Evolutionary conservation across 2,797 vertebrate species (phyloP), one percentile per base, ranked within the genome.

Genomic region (Alectoris magna): DNA sequence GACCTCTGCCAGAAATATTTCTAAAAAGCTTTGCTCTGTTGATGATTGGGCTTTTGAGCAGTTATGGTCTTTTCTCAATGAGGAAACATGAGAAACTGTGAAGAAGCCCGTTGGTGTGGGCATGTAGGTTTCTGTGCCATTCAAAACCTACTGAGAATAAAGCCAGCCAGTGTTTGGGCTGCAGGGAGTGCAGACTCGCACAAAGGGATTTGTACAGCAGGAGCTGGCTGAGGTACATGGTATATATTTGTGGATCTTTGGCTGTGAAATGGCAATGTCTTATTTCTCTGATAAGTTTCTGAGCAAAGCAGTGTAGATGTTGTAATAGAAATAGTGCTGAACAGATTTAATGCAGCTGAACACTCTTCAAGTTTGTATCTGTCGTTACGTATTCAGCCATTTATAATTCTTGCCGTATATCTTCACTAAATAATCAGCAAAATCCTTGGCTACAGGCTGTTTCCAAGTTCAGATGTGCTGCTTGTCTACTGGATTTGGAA

Each of bases 311-410:
- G 8, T 22, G 21, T 73, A 58, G 29, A 44, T 62, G 34, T 31
- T 82, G 72, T 46, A 88, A 75, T 59, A 90, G 68, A 74, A 92
- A 66, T 31, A 58, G 27, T n/a, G n/a, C 84, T 88, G 58, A 84
- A 67, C 36, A 55, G 72, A 44, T 36, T 89, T 94, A 91, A 84
- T 87, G 74, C 69, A 70, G 53, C 86, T 87, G 68, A 95, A 81
- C 4, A 4, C 60, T 91, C 80, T 70, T 46, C 9, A 89, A 88
- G 64, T 79, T 78, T 84, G 56, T 55, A 46, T 86, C 87, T 93
- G 74, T 91, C 11, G 0, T 84, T 79, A 38, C 36, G 23, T 55
- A 80, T 74, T 94, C 81, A 94, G 78, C 46, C 79, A 34, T 93
- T 91, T 92, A 56, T 83, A 85, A 63, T 58, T 80, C 71, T 76